Evolutionary conservation across 2,113 vertebrate genomes (phyloP), one percentile per base, ranked within the genome.

Genomic region (Pollachius pollachius): DNA sequence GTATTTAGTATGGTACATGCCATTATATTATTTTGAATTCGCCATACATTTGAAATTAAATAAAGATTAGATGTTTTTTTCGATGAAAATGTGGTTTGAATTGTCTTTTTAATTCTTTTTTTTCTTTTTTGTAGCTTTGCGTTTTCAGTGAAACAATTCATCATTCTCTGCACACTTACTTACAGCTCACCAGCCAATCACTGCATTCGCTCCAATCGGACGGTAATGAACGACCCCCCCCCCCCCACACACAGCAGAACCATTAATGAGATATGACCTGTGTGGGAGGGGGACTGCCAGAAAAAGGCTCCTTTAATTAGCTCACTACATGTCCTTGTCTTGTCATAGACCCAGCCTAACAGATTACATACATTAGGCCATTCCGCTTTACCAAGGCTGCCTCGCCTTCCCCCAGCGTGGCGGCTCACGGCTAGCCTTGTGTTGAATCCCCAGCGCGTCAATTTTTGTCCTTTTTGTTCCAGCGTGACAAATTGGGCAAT

Each of bases 291-390:
- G 85, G 78, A 81, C 30, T 6, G 81, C 71, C 79, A 70, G 74
- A 62, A 74, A 82, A 89, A 89, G 88, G 79, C 79, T 86, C 82
- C 77, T 88, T 89, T 91, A 91, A 92, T 92, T 92, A 91, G 86
- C 82, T 72, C 80, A 68, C 67, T 77, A 77, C 77, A 68, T 72
- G 84, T 89, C 90, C 84, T 89, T 88, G 87, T 87, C 85, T 84
- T 80, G 81, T 91, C 87, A 78, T 75, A 73, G 73, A 73, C 74
- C 2, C 73, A 61, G 63, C 64, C 78, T 88, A 91, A 91, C 86
- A 82, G 85, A 91, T 91, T 88, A 90, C 79, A 84, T 83, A 74
- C 86, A 86, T 91, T 90, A 90, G 88, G 88, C 77, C 72, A 62
- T 76, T 74, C 64, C 80, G 66, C 37, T 80, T 86, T 85, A 76